Base-by-base conservation (phyloP, 2,888 invertebrate genomes). In the Zaprionus bogoriensis region DNA sequence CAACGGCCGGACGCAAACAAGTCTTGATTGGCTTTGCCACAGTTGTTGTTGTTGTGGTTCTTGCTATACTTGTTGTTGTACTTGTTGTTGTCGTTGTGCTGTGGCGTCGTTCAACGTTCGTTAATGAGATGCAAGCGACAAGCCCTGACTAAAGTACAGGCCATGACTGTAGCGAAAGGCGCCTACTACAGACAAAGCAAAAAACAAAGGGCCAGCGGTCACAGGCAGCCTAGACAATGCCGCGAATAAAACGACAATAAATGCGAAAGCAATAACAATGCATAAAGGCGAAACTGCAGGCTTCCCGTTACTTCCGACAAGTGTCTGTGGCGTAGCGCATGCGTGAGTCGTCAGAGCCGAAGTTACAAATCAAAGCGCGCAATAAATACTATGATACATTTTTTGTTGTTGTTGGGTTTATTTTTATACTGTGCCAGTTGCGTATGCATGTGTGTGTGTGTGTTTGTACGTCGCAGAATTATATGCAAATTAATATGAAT, bases 11-110 rank as follows among this genome's bases (percentile, higher is more conserved):
- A 67, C 53, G 64, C 62, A 84, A 87, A 85, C 87, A 54, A 86
- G 87, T 84, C 87, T 81, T 81, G 87, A 86, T 86, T 81, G 74
- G 54, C 77, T 59, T 54, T 62, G 53, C 44, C 48, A 50, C 30
- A 17, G n/a, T 41, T 36, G 9, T 58, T 46, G 39, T 51, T 54
- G 51, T 54, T 59, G n/a, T n/a, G n/a, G n/a, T n/a, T n/a, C n/a
- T n/a, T n/a, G n/a, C 32, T 14, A n/a, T 9, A 3, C 7, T 44
- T 62, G 30, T 44, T 51, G 17, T 59, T 57, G 30, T 54, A 22
- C n/a, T 65, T 50, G 47, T 51, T 60, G 54, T 45, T 62, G 17
- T 39, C 47, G 23, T 48, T 38, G 6, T 55, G 59, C 52, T 54
- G 32, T 53, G 53, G 53, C 62, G 71, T 52, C 77, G 72, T 72